Evolutionary conservation across 2,797 vertebrate species (phyloP).

Genomic region (Steatocranus sp.): DNA sequence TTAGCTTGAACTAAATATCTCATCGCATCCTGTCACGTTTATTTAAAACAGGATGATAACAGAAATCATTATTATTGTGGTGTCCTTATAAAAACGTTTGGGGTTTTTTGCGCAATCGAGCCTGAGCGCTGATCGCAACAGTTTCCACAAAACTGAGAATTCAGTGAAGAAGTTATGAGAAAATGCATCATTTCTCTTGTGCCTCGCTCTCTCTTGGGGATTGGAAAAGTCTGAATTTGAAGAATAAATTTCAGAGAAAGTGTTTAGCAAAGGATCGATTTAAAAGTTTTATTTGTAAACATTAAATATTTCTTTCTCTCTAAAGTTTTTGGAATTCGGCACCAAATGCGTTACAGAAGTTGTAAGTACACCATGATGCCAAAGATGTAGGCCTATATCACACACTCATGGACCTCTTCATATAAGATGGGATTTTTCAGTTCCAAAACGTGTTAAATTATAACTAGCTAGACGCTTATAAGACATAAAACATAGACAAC

Average conservation of each 20-base stretch:
- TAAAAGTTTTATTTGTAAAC: conserved; percentile 97
- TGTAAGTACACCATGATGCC: conserved; percentile 83
- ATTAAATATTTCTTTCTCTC: conserved; percentile 96
- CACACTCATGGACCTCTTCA: conserved; percentile 75
- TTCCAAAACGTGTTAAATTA: conserved; percentile 77
- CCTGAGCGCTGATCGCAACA: background rate
- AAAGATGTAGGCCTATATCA: conserved; percentile 74
- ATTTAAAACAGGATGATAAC: background rate
- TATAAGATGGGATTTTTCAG: conserved; percentile 75
- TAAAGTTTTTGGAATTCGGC: conserved; percentile 84
- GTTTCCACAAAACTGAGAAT: background rate
- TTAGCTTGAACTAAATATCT: background rate
- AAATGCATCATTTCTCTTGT: background rate
- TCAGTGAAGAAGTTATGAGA: background rate
- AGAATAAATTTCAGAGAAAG: conserved; percentile 52
- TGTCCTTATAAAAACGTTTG: background rate
- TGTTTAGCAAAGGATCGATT: conserved; percentile 64
- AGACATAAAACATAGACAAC: conserved; percentile 86
- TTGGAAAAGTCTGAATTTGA: conserved; percentile 8
- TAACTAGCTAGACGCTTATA: conserved; percentile 80
- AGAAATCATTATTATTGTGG: background rate
- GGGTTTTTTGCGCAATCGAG: background rate
- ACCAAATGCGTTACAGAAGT: conserved; percentile 81
- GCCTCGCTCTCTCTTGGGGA: background rate
- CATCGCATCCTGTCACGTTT: background rate